A percentile compares a stretch with the other conserved stretches of the same genome.
These are phyloP conservation scores for Hydropotes inermis DNA, from an alignment of 2,113 vertebrate genomes.

Conservation along the genomic window DNA sequence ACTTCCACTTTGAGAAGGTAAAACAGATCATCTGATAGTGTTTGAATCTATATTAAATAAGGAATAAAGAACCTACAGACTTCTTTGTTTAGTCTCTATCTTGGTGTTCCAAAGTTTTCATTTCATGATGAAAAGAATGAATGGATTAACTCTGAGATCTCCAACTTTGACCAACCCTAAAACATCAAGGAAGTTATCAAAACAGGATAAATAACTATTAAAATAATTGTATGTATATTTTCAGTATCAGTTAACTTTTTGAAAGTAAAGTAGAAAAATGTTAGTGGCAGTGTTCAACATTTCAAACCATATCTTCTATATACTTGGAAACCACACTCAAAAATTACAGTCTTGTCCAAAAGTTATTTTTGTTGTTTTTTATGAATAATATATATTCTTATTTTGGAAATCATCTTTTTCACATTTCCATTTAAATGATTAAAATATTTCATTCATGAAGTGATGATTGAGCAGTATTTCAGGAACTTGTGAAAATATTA, in stretches of 20 bases:
- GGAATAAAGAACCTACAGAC: neutral
- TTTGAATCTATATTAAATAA: neutral
- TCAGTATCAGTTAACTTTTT: neutral
- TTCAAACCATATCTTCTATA: neutral
- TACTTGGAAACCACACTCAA: neutral
- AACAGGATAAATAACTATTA: neutral
- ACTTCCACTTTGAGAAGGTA: neutral
- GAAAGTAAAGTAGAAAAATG: neutral
- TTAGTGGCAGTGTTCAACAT: neutral
- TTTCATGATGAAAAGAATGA: neutral
- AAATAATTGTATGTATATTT: neutral
- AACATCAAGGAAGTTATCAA: neutral
- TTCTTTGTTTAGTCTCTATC: neutral
- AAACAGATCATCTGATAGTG: neutral
- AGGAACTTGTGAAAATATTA: constrained; percentile 4
- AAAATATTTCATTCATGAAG: neutral
- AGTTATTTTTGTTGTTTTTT: neutral
- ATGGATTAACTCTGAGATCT: neutral
- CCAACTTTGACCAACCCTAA: neutral
- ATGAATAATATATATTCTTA: neutral
- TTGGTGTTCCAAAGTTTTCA: neutral
- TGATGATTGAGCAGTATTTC: neutral
- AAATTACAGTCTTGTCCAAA: neutral
- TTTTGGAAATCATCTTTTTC: neutral
- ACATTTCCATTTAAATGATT: neutral